Conservation (phyloP, 2,797 vertebrate genomes). For the Psittacula derbiana region DNA sequence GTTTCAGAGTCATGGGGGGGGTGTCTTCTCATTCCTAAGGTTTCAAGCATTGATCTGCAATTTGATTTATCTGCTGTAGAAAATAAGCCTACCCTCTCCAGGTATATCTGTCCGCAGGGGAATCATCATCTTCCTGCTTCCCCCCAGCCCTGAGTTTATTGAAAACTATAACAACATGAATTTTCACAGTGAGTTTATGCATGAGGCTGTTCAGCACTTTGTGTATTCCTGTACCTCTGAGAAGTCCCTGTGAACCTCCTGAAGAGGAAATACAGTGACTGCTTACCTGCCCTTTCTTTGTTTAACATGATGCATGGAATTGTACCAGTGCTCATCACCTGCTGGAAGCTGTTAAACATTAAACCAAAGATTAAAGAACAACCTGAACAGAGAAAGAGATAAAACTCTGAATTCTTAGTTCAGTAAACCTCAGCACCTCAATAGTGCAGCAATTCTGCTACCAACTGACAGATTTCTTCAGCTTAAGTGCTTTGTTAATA, state of each 20-base stretch:
- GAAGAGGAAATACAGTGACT: background rate
- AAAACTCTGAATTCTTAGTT: background rate
- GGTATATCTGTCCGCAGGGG: background rate
- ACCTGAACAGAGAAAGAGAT: background rate
- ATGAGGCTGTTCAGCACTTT: background rate
- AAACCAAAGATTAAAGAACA: background rate
- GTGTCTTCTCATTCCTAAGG: background rate
- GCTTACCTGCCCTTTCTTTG: background rate
- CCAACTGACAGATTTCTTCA: background rate
- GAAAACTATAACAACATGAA: background rate
- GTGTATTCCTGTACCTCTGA: background rate
- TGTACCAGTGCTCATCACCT: background rate
- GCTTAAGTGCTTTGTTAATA: background rate
- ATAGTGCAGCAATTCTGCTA: background rate
- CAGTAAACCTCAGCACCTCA: background rate
- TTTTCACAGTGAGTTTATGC: slow-evolving; percentile 55
- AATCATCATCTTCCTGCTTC: background rate
- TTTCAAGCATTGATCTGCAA: background rate
- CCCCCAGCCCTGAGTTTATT: slow-evolving; percentile 42
- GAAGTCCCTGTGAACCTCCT: background rate
- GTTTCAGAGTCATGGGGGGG: background rate
- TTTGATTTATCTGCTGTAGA: background rate
- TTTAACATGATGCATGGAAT: rapidly evolving
- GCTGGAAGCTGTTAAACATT: background rate
- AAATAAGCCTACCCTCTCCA: background rate